These are phyloP conservation scores for Gymnobelideus leadbeateri DNA, from an alignment of 2,113 vertebrate genomes.

Conservation along the genomic window DNA sequence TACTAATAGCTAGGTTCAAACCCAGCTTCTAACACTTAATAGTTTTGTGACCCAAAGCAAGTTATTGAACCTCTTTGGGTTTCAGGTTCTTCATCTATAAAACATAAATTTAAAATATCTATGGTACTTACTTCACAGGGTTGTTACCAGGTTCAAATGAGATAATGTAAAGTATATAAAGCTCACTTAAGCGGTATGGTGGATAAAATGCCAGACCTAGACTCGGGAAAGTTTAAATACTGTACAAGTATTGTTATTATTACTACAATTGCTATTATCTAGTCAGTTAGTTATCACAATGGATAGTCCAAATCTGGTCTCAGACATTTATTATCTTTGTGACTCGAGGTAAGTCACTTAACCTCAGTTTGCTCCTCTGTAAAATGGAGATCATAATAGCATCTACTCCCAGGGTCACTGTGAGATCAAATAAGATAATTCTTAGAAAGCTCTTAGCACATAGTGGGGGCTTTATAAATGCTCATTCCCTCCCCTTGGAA, in stretches of 20 bases:
- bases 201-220: neutral
- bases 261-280: neutral
- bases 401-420: neutral
- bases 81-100: neutral
- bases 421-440: neutral
- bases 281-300: neutral
- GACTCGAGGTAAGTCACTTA: neutral
- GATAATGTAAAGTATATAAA: neutral
- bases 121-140: neutral
- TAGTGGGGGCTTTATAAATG: neutral
- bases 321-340: neutral
- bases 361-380: neutral
- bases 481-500: neutral
- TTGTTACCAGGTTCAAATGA: neutral
- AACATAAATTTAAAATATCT: neutral
- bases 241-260: neutral
- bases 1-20: neutral
- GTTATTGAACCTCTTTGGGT: neutral
- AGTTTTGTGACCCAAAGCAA: neutral
- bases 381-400: neutral
- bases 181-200: neutral
- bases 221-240: neutral
- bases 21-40: neutral
- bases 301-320: neutral
- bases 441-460: neutral